Evolutionary conservation across 2,797 vertebrate genomes (phyloP), one percentile per base, ranked within the genome.

Genomic region (Lutjanus campechanus): DNA sequence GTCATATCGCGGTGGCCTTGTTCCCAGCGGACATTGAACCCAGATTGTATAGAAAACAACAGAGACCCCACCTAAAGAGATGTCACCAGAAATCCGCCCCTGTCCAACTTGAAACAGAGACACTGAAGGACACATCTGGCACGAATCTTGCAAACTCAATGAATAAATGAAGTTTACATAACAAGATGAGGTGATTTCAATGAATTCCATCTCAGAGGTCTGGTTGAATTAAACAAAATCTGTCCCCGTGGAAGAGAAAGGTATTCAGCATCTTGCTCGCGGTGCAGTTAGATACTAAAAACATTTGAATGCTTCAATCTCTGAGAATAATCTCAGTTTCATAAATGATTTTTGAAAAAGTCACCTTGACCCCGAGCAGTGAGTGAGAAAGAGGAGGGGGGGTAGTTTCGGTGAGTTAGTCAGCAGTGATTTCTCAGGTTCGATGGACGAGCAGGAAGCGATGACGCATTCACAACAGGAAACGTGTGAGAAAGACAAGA

Each of bases 391-490:
- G 44, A 17, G 44, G 19, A 13, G 5, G 17, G 17, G 22, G 11
- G 22, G 51, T 0, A 2, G n/a, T 15, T 40, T 20, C 2, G 4
- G 49, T 0, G 6, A 73, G 68, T 76, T 66, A 53, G 63, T 65
- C 59, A 83, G 60, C 54, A 49, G 78, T 46, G 71, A 61, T 46
- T 85, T 74, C 53, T 82, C 55, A 40, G 81, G 64, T 79, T 77
- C 1, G 1, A 70, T 53, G 40, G 40, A 73, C 5, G 2, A 82
- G 78, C 58, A 75, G 79, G 82, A 83, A 78, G 56, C 58, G 15
- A 11, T 76, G 79, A 83, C 62, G 55, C 79, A 81, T 81, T 77
- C 81, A 86, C 84, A 56, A 85, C 68, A 71, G 81, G 77, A 82
- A 79, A 62, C 20, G 63, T 51, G 58, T 56, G 68, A 66, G 53